Percentiles rank a stretch among this genome's conserved stretches.
Conservation (phyloP, 64 coral and sea anemone species). For the Montipora cactus region DNA sequence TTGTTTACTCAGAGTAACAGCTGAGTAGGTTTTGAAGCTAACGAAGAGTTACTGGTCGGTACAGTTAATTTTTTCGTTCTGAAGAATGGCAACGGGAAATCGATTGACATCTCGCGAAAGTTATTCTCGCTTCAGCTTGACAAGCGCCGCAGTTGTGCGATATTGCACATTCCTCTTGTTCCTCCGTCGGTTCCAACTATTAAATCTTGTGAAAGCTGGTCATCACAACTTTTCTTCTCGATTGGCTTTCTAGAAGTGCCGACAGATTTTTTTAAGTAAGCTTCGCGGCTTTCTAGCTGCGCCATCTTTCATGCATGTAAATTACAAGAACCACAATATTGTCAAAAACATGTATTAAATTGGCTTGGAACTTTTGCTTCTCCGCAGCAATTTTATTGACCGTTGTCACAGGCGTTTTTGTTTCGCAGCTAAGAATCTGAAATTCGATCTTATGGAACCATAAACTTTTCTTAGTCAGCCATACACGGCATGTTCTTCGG, state of each 20-base stretch:
- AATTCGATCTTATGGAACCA: no score
- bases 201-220: not conserved
- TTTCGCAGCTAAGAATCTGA: no score
- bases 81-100: not conserved
- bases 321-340: not conserved
- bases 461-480: no score
- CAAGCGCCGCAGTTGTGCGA: not conserved
- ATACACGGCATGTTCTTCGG: no score
- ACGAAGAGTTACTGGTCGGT: not conserved
- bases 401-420: no score
- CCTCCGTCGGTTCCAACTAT: not conserved
- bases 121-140: not conserved
- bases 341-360: not conserved
- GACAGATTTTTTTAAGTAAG: not conserved
- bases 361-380: not conserved
- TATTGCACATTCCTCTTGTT: slow-evolving; percentile 15
- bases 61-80: not conserved
- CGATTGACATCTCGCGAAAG: not conserved
- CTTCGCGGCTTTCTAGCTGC: slow-evolving; percentile 20
- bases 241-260: not conserved
- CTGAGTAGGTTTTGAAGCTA: not conserved
- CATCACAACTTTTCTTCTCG: not conserved
- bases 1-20: not conserved
- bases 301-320: slow-evolving; percentile 8
- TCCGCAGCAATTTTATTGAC: not conserved